Evolutionary conservation across 2,113 vertebrate genomes (phyloP), one percentile per base, ranked within the genome.

Genomic region (Rhea americana): DNA sequence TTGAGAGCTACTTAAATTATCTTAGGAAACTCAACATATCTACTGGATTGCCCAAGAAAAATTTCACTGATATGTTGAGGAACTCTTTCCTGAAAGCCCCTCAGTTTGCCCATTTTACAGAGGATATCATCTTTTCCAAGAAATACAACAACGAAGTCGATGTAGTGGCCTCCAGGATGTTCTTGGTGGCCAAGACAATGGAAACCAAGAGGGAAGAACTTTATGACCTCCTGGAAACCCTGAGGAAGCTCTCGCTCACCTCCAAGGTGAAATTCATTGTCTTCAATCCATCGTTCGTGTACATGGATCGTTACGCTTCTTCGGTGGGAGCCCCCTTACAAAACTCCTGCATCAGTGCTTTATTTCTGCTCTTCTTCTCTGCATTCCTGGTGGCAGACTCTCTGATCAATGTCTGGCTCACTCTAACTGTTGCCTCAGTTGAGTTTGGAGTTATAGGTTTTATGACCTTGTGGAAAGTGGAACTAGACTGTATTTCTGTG

Each of bases 251-350:
- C 85, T 99, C 99, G 5, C 98, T 99, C 92, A 99, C 99, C 66
- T 99, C 99, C 41, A 98, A 99, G 62, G 99, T 99, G 82, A 99
- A 99, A 95, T 99, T 99, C 97, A 98, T 99, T 0, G 99, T 99
- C 97, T 99, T 99, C 89, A 99, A 99, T 97, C 99, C 99, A 5
- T 99, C 99, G 3, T 99, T 99, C 87, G 99, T 99, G 91, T 99
- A 98, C 97, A 98, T 99, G 98, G 99, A 99, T 97, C 98, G 99
- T 96, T 99, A 99, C 6, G 98, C 99, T 20, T 98, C 99, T n/a
- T 99, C 99, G n/a, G 98, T 99, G 94, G 99, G 99, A 97, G 99
- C 98, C 13, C 99, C 99, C 15, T 97, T 99, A 95, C 99, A 99
- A 97, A 99, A 99, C 97, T 99, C 99, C 93, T 99, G 99, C 98